Evolutionary conservation across 2,888 invertebrate genomes (phyloP).

Genomic region (Hymenopus coronatus): DNA sequence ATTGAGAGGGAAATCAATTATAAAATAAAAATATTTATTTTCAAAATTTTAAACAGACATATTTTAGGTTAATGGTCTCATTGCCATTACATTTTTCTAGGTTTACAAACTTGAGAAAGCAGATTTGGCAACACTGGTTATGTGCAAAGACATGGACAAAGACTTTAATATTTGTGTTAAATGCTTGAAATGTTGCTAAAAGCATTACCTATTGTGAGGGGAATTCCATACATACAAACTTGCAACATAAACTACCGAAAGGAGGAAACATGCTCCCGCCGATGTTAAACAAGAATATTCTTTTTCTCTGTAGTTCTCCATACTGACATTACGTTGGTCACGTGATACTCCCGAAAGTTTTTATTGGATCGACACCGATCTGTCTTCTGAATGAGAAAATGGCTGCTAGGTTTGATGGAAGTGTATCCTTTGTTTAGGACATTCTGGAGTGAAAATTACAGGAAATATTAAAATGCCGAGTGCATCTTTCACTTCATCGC

Average conservation of each 20-base stretch:
- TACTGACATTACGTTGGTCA: constrained; percentile 45
- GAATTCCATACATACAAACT: constrained; percentile 87
- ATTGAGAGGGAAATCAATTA: constrained; percentile 26
- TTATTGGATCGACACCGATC: constrained; percentile 37
- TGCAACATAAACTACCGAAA: constrained; percentile 78
- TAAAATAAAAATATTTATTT: background rate
- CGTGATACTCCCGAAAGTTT: constrained; percentile 41
- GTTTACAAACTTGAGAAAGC: background rate
- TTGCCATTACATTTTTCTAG: background rate
- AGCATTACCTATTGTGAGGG: constrained; percentile 64
- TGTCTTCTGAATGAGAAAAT: constrained; percentile 67
- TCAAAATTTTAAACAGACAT: background rate
- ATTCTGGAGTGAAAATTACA: constrained; percentile 37
- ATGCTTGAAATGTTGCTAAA: background rate
- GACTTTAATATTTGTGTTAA: background rate
- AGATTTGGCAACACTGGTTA: constrained; percentile 34
- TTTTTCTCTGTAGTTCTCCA: constrained; percentile 44
- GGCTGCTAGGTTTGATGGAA: constrained; percentile 74
- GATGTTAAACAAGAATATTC: constrained; percentile 57
- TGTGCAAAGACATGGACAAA: background rate
- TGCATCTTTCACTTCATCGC: constrained; percentile 90
- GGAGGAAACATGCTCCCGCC: constrained; percentile 68
- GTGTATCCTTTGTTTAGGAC: constrained; percentile 79
- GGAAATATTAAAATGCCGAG: constrained; percentile 74
- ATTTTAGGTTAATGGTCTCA: background rate